Evolutionary conservation across 1,140 invertebrate species (phyloP).

Genomic region (Melanaphis sacchari): DNA sequence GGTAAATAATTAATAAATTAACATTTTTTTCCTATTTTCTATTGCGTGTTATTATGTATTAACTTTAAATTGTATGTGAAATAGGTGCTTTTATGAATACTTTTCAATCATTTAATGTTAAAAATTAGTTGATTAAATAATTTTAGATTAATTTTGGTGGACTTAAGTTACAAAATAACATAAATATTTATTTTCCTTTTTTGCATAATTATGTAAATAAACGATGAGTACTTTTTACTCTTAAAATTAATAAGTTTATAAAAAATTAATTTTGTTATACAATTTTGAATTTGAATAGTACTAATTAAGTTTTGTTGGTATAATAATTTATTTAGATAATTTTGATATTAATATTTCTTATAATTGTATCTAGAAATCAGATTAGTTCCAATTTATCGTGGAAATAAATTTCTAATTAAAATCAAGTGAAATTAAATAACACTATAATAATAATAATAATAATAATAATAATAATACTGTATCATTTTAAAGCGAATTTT

Average conservation of each 20-base stretch:
- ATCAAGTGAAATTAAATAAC: too few species aligned
- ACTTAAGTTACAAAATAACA: not conserved
- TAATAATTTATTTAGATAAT: not conserved
- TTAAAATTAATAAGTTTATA: not conserved
- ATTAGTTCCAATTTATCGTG: not conserved
- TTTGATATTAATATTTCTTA: not conserved
- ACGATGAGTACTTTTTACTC: not conserved
- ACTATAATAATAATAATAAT: too few species aligned
- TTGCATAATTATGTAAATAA: conserved; percentile 5
- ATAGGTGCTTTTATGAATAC: not conserved
- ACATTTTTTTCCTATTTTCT: too few species aligned
- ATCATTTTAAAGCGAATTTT: too few species aligned
- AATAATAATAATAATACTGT: too few species aligned
- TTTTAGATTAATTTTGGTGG: not conserved
- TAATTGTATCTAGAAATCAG: not conserved
- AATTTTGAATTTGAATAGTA: not conserved
- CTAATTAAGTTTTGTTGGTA: not conserved
- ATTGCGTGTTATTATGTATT: too few species aligned
- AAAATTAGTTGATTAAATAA: not conserved
- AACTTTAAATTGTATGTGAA: too few species aligned
- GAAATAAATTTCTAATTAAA: not conserved
- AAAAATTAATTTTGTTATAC: not conserved
- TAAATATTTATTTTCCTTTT: not conserved
- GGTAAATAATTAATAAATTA: too few species aligned
- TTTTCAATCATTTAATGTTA: not conserved